phyloP scores from a whole-genome alignment of 2,113 vertebrate genomes.

The Rattus rattus region DNA sequence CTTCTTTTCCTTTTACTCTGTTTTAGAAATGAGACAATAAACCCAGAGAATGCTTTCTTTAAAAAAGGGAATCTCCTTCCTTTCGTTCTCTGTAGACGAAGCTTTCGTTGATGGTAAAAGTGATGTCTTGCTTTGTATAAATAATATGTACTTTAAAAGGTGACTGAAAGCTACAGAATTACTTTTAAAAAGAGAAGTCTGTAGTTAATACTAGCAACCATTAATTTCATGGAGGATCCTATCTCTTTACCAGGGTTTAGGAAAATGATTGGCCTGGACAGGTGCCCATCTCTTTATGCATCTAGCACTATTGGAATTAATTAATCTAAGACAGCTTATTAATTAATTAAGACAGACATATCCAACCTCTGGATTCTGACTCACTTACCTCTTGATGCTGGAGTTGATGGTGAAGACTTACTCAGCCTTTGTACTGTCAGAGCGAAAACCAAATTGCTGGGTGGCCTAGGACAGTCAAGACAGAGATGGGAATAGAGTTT shows the following conservation, averaged over 20 bases:
- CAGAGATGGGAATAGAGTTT: not conserved
- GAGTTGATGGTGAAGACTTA: not conserved
- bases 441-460: not conserved
- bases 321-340: not conserved
- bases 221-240: conserved; percentile 40
- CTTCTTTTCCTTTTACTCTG: conserved; percentile 50
- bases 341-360: not conserved
- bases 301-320: not conserved
- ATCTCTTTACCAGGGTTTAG: conserved; percentile 12
- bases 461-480: not conserved
- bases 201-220: conserved; percentile 43
- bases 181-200: not conserved
- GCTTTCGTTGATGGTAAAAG: conserved; percentile 43
- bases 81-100: conserved; percentile 48
- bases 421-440: not conserved
- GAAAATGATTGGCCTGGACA: not conserved
- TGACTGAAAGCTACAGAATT: conserved; percentile 48
- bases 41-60: conserved; percentile 32
- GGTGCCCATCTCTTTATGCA: not conserved
- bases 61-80: conserved; percentile 22
- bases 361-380: not conserved
- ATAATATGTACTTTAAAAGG: not conserved
- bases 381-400: conserved; percentile 19
- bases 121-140: not conserved
- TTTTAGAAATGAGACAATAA: conserved; percentile 60